A percentile compares a stretch with the other conserved stretches of the same genome.
Evolutionary conservation across 2,888 invertebrate species (phyloP).

Genomic region (Linnaemya vulpina): DNA sequence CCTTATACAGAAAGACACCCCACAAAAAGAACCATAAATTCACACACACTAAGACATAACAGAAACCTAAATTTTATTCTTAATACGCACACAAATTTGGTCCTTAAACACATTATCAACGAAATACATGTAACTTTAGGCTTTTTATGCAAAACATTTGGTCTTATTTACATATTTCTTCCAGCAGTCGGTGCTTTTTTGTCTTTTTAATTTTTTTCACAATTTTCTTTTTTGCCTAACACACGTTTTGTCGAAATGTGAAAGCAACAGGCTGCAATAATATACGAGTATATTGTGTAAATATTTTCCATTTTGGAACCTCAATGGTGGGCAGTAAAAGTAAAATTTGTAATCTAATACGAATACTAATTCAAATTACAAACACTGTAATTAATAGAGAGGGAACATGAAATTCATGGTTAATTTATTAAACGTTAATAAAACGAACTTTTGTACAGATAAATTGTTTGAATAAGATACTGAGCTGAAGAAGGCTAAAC

Average conservation of each 20-base stretch:
- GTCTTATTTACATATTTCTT: not conserved
- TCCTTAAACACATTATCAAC: not conserved
- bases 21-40: not conserved
- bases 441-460: not conserved
- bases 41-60: not conserved
- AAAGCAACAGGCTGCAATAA: slow-evolving; percentile 53
- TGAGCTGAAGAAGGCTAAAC: too few species aligned
- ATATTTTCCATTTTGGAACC: slow-evolving; percentile 10
- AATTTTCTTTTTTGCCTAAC: not conserved
- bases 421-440: not conserved
- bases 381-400: not conserved
- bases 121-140: not conserved
- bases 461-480: too few species aligned
- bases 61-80: not conserved
- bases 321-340: slow-evolving; percentile 14
- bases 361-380: not conserved
- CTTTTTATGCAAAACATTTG: not conserved
- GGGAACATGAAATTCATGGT: slow-evolving; percentile 1
- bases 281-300: not conserved
- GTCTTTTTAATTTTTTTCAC: not conserved
- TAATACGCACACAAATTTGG: not conserved
- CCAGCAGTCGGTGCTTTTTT: not conserved
- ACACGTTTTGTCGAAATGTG: not conserved
- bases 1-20: not conserved
- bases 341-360: slow-evolving; percentile 36